Conservation (phyloP, 2,888 invertebrate species). For the Villa cingulata region DNA sequence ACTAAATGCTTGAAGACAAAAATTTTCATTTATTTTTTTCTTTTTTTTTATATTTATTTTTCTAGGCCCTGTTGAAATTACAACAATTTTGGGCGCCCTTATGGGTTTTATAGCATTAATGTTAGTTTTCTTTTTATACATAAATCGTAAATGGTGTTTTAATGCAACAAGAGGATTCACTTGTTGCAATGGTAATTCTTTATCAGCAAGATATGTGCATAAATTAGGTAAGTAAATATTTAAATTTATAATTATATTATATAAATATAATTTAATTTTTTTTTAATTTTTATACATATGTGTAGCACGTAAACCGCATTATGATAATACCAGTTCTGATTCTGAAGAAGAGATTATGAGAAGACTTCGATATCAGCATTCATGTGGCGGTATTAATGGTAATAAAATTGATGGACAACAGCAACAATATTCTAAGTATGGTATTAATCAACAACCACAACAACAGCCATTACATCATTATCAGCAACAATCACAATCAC, state of each 20-base stretch:
- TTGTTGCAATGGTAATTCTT: slow-evolving; percentile 45
- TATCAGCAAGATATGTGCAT: slow-evolving; percentile 33
- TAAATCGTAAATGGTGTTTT: slow-evolving; percentile 65
- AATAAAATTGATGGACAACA: slow-evolving; percentile 15
- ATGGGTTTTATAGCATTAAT: slow-evolving; percentile 71
- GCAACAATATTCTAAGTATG: slow-evolving; percentile 22
- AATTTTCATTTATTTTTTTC: too few species aligned
- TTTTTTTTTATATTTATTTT: slow-evolving; percentile 1
- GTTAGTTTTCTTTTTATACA: slow-evolving; percentile 72
- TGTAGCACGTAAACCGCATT: slow-evolving; percentile 30
- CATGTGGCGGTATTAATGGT: slow-evolving; percentile 24
- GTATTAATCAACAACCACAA: slow-evolving; percentile 16
- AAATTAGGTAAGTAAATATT: slow-evolving; percentile 29
- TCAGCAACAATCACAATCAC: slow-evolving; percentile 21
- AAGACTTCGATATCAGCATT: slow-evolving; percentile 40
- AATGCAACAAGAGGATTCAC: slow-evolving; percentile 45
- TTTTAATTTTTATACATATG: background rate
- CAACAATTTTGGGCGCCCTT: slow-evolving; percentile 76
- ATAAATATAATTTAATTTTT: background rate
- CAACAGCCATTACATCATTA: too few species aligned
- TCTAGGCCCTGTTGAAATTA: slow-evolving; percentile 56
- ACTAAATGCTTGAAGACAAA: too few species aligned
- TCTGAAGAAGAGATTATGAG: slow-evolving; percentile 56
- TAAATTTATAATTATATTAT: background rate
- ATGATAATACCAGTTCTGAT: slow-evolving; percentile 49